Evolutionary conservation across 1,140 invertebrate species (phyloP), one percentile per base, ranked within the genome.

Genomic region (Chelonus insularis): DNA sequence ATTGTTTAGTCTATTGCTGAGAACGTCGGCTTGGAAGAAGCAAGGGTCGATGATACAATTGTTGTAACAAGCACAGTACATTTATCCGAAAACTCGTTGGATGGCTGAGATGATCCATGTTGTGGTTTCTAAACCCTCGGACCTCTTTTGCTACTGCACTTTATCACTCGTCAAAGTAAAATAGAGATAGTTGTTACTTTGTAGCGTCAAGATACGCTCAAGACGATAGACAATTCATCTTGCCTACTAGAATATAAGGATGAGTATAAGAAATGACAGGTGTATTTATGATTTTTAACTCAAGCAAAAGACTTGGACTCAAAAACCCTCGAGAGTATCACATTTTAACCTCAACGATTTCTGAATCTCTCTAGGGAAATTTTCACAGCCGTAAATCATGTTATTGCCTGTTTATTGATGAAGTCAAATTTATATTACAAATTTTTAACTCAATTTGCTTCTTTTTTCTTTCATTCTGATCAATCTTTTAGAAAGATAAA

Each of bases 101-200:
- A 57, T 21, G 41, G 41, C 16, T 39, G 20, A 12, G 23, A 25
- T 50, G 47, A 21, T 21, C 39, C 39, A 29, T 29, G 25, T 29
- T 11, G 41, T 34, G 20, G 41, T 45, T 6, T n/a, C n/a, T 14
- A 16, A 12, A 45, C 25, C 23, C 37, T 41, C 54, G 29, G 5
- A 45, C 4, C 55, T 41, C 18, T 12, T 23, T 20, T 39, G 18
- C 18, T 39, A 39, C 55, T 45, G 43, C 56, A 58, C 29, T 58
- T 58, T 58, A 58, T 58, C 56, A 58, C 43, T 58, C 29, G 43
- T 48, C 39, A 39, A 57, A 47, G 23, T 41, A 48, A 48, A 58
- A 47, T 47, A 48, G 56, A 58, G 56, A 47, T 58, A 5, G 16
- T n/a, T 20, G 7, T 18, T 25, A 8, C 45, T 29, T 9, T 34